Evolutionary conservation across 2,797 vertebrate species (phyloP), one percentile per base, ranked within the genome.

Genomic region (Ptychadena robeensis): DNA sequence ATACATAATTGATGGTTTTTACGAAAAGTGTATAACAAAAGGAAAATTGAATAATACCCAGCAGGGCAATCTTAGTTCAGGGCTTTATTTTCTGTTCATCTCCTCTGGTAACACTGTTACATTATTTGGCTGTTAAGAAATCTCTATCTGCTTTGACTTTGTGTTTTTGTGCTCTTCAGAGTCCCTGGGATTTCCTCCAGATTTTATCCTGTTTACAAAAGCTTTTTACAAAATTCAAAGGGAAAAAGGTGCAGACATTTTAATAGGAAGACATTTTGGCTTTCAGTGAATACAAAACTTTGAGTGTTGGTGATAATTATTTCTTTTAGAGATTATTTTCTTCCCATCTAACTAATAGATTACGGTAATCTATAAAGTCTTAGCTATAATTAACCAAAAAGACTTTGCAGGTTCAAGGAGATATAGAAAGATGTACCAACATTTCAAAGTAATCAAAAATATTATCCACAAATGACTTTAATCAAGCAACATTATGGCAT

Each of bases 401-500:
- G 64, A 68, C 69, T 35, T 81, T n/a, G 48, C 59, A 59, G 40
- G 27, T 59, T 38, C 12, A 2, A 8, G 59, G 18, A 59, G 25
- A 7, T 65, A 30, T 10, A 6, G 35, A 32, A 3, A 31, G 30
- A 63, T 40, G 11, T 28, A 28, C 64, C 59, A 14, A 68, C 59
- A 59, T 18, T 53, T 8, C 64, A n/a, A 14, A 68, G 9, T 67
- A 68, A 75, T 59, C 30, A 67, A 71, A 53, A 73, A 28, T 37
- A 73, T 38, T 82, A 74, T 59, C 53, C 48, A 57, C 18, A 57
- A 73, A 59, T 57, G 30, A 65, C 44, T 67, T 67, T 73, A 71
- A 81, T 74, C 44, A 59, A 27, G 61, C 38, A 69, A 48, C 27
- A 74, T 69, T 75, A 30, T 28, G 25, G 57, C 32, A 68, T 68